Conservation (phyloP, 2,113 vertebrate species). For the Ondatra zibethicus region DNA sequence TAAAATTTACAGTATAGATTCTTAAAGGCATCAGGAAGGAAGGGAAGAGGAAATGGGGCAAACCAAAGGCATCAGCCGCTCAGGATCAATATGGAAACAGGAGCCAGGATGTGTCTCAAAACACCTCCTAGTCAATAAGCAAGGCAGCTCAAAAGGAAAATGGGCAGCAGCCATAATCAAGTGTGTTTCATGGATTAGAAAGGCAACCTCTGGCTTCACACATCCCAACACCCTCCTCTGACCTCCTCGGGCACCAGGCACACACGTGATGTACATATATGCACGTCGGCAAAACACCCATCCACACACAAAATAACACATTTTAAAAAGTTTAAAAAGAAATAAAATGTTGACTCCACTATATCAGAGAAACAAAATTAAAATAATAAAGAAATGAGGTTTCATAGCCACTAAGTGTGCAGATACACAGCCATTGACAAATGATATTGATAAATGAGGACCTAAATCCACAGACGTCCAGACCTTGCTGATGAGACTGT, state of each 20-base stretch:
- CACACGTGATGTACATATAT: too few species aligned
- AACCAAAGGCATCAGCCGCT: neutral
- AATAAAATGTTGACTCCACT: neutral
- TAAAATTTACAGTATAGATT: conserved; percentile 29
- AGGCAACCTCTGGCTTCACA: neutral
- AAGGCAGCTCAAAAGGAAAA: neutral
- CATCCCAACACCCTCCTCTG: neutral
- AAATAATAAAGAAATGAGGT: neutral
- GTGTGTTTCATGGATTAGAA: neutral
- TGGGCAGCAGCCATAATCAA: neutral
- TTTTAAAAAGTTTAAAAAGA: neutral
- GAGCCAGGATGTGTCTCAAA: conserved; percentile 4
- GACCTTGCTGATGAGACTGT: neutral
- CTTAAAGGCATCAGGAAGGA: neutral
- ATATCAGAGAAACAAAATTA: neutral
- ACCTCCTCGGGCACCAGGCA: neutral
- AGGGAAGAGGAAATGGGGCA: neutral
- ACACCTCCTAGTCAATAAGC: neutral
- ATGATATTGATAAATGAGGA: neutral
- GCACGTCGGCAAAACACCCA: neutral
- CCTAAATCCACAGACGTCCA: neutral
- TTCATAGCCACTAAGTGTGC: neutral
- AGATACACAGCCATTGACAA: neutral
- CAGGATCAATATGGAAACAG: neutral
- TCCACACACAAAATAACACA: neutral